Evolutionary conservation across 2,888 invertebrate species (phyloP), one percentile per base, ranked within the genome.

Genomic region (Agrotis segetum): DNA sequence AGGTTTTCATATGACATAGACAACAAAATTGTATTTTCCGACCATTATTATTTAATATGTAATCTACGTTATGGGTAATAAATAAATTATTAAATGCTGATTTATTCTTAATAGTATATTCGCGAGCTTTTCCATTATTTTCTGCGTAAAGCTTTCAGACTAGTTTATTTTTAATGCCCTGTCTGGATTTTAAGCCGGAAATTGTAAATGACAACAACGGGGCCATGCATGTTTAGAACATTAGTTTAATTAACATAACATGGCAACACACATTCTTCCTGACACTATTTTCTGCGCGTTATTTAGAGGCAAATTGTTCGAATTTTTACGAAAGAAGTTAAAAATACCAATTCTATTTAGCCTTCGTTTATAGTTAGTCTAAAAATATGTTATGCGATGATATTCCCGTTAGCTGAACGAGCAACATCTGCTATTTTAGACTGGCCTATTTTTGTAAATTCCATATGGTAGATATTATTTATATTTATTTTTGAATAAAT

Each of bases 281-380:
- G 21, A 2, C 17, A 29, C n/a, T 44, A 50, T 58, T 50, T 59
- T 59, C 46, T 52, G 58, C 47, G 66, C n/a, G 53, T 52, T 19
- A 53, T 71, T 58, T 66, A 44, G 19, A 78, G 34, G 50, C 34
- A 60, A 62, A 49, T 24, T 11, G n/a, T 47, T 56, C 11, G 16
- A n/a, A 16, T 50, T 59, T 58, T 44, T 53, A 58, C 47, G 46
- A 50, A 55, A n/a, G 46, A 60, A 64, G 71, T 75, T 77, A 77
- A 71, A 77, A 64, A 77, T 71, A 77, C 16, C 53, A 24, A 70
- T 77, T 49, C 24, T 50, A 61, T 74, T 56, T 60, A 59, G 56
- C 60, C 46, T 77, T 67, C 49, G 40, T 71, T 47, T 50, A 50
- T 56, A 65, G 55, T 74, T 71, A 34, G 40, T 74, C 71, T 50